Percentiles rank a stretch among this genome's conserved stretches.
These are phyloP conservation scores for Anticlea derivata DNA, from an alignment of 2,888 invertebrate genomes.

Conservation along the genomic window DNA sequence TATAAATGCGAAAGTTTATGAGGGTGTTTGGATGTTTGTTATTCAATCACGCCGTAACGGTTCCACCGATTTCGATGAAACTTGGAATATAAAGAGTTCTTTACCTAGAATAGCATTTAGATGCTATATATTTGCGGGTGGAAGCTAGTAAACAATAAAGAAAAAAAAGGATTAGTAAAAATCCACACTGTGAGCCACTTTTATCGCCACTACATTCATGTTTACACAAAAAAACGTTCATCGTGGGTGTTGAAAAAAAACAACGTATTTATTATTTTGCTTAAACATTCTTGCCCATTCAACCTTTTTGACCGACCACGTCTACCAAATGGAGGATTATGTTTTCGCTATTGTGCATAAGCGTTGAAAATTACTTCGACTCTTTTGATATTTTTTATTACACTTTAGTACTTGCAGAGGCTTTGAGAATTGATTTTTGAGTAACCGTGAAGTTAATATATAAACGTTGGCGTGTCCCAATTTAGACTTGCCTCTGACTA, in stretches of 20 bases:
- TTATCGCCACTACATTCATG: constrained; percentile 1
- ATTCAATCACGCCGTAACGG: no score
- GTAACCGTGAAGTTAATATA: constrained; percentile 3
- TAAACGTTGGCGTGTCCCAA: not conserved
- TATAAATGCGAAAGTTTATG: no score
- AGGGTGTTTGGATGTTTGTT: no score
- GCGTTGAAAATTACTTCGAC: constrained; percentile 18
- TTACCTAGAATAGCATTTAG: no score
- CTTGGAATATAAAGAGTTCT: no score
- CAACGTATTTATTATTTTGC: no score
- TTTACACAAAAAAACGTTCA: not conserved
- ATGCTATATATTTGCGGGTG: no score
- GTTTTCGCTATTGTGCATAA: constrained; percentile 13
- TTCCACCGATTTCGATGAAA: no score
- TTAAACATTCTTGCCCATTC: constrained; percentile 10
- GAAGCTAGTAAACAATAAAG: no score
- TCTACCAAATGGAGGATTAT: constrained; percentile 7
- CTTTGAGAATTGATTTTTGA: constrained; percentile 1
- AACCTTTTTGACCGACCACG: constrained; percentile 13
- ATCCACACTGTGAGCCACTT: not conserved
- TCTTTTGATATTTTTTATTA: not conserved
- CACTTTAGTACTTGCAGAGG: not conserved
- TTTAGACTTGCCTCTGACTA: no score
- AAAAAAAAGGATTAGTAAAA: no score
- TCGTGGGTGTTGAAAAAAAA: constrained; percentile 10